Evolutionary conservation across 2,113 vertebrate genomes (phyloP).

Genomic region (Corythaeola cristata): DNA sequence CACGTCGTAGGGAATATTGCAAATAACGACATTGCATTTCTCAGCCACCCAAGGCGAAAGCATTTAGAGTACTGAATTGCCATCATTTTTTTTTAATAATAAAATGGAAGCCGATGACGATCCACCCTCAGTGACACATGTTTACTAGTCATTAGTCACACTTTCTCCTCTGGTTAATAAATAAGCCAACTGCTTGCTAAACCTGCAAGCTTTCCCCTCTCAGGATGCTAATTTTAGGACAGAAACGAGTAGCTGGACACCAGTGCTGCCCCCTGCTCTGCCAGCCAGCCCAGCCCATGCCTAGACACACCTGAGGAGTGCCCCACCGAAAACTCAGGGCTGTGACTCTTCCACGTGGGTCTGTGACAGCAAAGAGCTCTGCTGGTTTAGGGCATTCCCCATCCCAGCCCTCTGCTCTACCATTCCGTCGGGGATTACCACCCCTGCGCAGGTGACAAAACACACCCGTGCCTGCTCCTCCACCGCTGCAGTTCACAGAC

Average conservation of each 20-base stretch:
- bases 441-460: background rate
- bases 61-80: background rate
- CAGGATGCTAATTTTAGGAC: background rate
- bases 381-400: background rate
- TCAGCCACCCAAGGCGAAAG: background rate
- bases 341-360: background rate
- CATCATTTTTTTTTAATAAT: background rate
- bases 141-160: background rate
- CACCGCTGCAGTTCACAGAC: background rate
- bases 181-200: background rate
- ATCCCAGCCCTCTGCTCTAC: background rate
- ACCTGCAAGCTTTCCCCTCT: background rate
- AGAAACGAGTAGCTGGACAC: background rate
- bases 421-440: background rate
- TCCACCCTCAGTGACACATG: background rate
- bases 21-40: background rate
- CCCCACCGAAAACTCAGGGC: background rate
- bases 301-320: background rate
- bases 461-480: accelerated
- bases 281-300: background rate
- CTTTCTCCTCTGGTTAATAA: background rate
- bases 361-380: background rate
- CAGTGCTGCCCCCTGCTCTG: background rate
- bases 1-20: background rate
- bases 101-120: background rate